Evolutionary conservation across 2,888 invertebrate species (phyloP), one percentile per base, ranked within the genome.

Genomic region (Agrochola lychnidis): DNA sequence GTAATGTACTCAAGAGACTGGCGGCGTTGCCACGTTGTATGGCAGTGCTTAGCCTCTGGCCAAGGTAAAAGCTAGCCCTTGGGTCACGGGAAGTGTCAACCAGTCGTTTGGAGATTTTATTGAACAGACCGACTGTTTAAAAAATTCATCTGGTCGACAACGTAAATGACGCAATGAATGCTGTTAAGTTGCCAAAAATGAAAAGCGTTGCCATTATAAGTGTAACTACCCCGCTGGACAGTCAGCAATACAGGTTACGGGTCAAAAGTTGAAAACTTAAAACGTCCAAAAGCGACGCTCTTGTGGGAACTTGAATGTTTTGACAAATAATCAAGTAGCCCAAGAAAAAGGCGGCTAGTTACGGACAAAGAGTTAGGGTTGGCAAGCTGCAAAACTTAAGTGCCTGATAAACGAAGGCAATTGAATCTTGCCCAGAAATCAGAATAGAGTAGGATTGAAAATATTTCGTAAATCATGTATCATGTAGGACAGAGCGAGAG

Each of bases 251-350:
- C 22, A 30, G 30, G 30, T 19, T 51, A 22, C 19, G 56, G 22
- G 66, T 67, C 57, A 57, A 30, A 56, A 59, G 67, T 59, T 67
- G 59, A 59, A 53, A n/a, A 19, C 16, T 16, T 14, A 63, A 45
- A 59, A 36, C 30, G 2, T 59, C 57, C 36, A 51, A 82, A 71
- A 48, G 3, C 7, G 30, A 61, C 10, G 16, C 9, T 62, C 40
- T 66, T 83, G 71, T 86, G 77, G 64, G 80, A 80, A 77, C 70
- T 19, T 36, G 69, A 73, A 71, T 86, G 77, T 88, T 83, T 77
- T 75, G 69, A 86, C 73, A 75, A 83, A 72, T 81, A 79, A 73
- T 80, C 25, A 76, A 77, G 59, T 66, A 40, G 53, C 71, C 67
- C 36, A 56, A 61, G 67, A 75, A 70, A 56, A 64, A 51, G 71